A percentile compares a stretch with the other conserved stretches of the same genome.
These are phyloP conservation scores for Drosophila pseudotalamancana DNA, from an alignment of 2,888 invertebrate genomes.

Conservation along the genomic window DNA sequence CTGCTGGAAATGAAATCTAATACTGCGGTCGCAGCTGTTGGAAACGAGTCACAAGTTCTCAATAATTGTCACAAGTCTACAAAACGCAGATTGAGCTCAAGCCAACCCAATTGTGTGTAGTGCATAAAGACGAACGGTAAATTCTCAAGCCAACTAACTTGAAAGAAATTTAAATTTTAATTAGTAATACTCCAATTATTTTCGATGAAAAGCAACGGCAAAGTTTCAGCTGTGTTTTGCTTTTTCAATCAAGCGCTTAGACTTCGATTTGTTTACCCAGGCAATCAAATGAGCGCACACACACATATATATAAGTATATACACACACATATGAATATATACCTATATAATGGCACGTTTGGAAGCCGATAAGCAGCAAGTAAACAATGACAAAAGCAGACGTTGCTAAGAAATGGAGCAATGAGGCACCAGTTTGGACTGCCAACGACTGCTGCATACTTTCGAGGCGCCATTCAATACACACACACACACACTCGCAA, in stretches of 20 bases:
- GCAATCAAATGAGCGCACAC: conserved; percentile 26
- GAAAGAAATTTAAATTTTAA: background rate
- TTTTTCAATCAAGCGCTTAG: background rate
- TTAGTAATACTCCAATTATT: no score
- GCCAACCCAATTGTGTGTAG: background rate
- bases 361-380: conserved; percentile 35
- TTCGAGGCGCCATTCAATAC: conserved; percentile 16
- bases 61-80: conserved; percentile 7
- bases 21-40: conserved; percentile 13
- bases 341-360: background rate
- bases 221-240: conserved; percentile 1
- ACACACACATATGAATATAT: background rate
- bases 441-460: conserved; percentile 59
- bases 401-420: conserved; percentile 12
- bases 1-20: conserved; percentile 24
- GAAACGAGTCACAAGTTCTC: conserved; percentile 3
- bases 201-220: background rate
- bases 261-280: conserved; percentile 29
- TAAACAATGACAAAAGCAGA: conserved; percentile 21
- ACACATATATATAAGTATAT: background rate
- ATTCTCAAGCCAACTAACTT: background rate
- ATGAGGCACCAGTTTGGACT: conserved; percentile 15
- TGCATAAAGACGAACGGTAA: background rate
- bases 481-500: conserved; percentile 1
- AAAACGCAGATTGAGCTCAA: background rate